These are phyloP conservation scores for Galbula dea DNA, from an alignment of 2,113 vertebrate genomes.

Conservation along the genomic window DNA sequence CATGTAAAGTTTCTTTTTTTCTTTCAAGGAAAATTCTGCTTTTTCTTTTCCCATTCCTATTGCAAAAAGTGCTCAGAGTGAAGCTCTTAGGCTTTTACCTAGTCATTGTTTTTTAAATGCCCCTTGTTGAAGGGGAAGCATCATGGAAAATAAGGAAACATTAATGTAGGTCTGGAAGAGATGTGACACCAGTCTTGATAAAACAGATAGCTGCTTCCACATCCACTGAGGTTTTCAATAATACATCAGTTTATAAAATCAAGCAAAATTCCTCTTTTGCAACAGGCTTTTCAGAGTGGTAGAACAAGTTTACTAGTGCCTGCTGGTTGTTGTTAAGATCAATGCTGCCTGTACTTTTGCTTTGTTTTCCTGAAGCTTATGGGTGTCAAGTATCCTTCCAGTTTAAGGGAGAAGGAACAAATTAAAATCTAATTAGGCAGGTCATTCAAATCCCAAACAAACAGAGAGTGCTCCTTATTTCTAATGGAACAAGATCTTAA, in stretches of 20 bases:
- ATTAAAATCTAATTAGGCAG: constrained; percentile 65
- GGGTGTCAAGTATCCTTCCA: constrained; percentile 33
- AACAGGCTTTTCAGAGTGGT: neutral
- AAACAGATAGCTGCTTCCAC: constrained; percentile 47
- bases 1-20: neutral
- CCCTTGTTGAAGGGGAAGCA: neutral
- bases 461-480: constrained; percentile 42
- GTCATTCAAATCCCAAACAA: constrained; percentile 63
- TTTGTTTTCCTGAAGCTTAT: neutral
- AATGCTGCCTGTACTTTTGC: neutral
- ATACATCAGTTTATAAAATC: constrained; percentile 41
- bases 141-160: constrained; percentile 60
- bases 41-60: neutral
- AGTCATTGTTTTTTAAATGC: constrained; percentile 1
- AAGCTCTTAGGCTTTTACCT: neutral
- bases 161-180: constrained; percentile 55
- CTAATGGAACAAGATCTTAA: constrained; percentile 59
- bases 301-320: neutral
- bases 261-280: neutral
- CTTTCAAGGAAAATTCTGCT: neutral
- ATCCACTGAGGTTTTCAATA: constrained; percentile 30
- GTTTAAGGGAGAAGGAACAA: constrained; percentile 36
- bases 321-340: neutral
- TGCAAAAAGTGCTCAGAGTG: neutral
- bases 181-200: constrained; percentile 50